Evolutionary conservation across 2,888 invertebrate genomes (phyloP).

Genomic region (Parnassius orleans): DNA sequence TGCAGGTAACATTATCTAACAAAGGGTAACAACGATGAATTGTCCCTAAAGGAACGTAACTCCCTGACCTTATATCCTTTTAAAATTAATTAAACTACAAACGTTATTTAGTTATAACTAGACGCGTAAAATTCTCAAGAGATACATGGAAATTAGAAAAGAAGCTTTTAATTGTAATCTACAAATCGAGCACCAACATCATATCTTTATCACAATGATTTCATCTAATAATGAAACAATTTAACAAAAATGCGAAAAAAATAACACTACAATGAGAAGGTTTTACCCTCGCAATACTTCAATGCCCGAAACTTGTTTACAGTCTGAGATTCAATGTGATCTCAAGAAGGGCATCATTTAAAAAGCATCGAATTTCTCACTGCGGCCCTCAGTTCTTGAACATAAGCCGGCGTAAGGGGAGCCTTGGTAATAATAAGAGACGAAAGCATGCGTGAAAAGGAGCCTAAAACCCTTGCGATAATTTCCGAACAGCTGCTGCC

Average conservation of each 20-base stretch:
- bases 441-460: conserved; percentile 66
- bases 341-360: conserved; percentile 64
- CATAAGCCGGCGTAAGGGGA: conserved; percentile 65
- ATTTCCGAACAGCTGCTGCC: conserved; percentile 69
- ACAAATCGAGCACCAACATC: background rate
- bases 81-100: too few relatives aligned
- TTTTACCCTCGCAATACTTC: conserved; percentile 49
- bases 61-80: too few relatives aligned
- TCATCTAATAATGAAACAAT: conserved; percentile 42
- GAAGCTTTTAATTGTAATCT: too few relatives aligned
- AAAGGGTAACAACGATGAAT: too few relatives aligned
- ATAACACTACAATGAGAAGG: conserved; percentile 51
- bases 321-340: conserved; percentile 65
- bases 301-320: conserved; percentile 65
- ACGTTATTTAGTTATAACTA: too few relatives aligned
- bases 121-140: too few relatives aligned
- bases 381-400: conserved; percentile 56
- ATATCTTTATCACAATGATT: conserved; percentile 32
- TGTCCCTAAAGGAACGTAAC: too few relatives aligned
- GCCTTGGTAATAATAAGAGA: conserved; percentile 67
- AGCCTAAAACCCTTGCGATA: conserved; percentile 69
- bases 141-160: too few relatives aligned
- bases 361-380: conserved; percentile 65
- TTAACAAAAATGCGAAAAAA: conserved; percentile 36
- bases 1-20: conserved; percentile 5